Evolutionary conservation across 92 coral and sea anemone genomes (phyloP).

Genomic region (Actinernus sp.): DNA sequence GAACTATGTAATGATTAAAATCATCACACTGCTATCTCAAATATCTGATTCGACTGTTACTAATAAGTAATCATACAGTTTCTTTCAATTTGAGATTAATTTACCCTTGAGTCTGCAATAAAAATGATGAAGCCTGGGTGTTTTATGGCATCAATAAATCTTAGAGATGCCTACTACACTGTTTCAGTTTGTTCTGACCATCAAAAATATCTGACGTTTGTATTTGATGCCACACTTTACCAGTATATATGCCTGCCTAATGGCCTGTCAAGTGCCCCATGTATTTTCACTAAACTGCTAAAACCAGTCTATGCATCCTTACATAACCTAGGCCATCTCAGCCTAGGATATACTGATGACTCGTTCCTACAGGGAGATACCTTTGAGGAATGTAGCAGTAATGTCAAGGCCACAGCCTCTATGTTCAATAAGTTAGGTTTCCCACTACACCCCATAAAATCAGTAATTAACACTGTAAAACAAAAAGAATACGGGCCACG

Average conservation of each 20-base stretch:
- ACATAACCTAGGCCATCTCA: slow-evolving; percentile 50
- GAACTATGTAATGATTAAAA: no score
- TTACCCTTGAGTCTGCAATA: slow-evolving; percentile 45
- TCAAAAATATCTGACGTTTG: slow-evolving; percentile 63
- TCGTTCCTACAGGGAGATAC: slow-evolving; percentile 64
- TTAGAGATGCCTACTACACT: slow-evolving; percentile 60
- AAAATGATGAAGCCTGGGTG: slow-evolving; percentile 64
- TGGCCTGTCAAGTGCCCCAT: slow-evolving; percentile 69
- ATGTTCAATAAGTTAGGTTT: slow-evolving; percentile 53
- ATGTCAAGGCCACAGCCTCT: slow-evolving; percentile 47
- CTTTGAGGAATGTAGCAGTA: slow-evolving; percentile 26
- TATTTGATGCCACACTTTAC: slow-evolving; percentile 50
- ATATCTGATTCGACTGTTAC: no score
- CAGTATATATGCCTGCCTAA: slow-evolving; percentile 67
- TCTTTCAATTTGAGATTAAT: no score
- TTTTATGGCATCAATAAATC: slow-evolving; percentile 60
- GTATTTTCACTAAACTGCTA: no score
- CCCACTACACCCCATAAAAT: slow-evolving; percentile 45
- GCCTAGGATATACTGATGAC: slow-evolving; percentile 64
- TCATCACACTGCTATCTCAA: no score
- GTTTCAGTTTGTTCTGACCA: slow-evolving; percentile 40
- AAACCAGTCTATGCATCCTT: slow-evolving; percentile 55
- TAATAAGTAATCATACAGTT: no score
- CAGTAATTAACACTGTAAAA: no score
- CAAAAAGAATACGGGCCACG: no score